Evolutionary conservation across 2,888 invertebrate genomes (phyloP).

Genomic region (Caenorhabditis becei): DNA sequence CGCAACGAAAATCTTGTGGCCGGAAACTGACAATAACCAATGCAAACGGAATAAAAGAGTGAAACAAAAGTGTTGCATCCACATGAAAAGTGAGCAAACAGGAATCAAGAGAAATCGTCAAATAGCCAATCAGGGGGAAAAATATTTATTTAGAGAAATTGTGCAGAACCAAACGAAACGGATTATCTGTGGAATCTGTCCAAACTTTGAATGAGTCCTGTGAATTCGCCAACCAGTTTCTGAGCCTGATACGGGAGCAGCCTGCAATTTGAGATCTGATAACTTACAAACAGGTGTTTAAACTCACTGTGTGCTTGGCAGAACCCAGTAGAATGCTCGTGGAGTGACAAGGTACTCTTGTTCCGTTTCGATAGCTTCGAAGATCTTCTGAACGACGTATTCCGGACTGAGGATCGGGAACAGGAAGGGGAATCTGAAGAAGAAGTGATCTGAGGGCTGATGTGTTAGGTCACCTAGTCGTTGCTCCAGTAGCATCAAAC

Average conservation of each 20-base stretch:
- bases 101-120: too few species aligned
- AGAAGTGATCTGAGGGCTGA: too few species aligned
- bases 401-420: conserved; percentile 43
- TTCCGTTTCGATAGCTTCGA: conserved; percentile 44
- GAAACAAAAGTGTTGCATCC: too few species aligned
- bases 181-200: conserved; percentile 68
- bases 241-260: conserved; percentile 72
- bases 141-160: too few species aligned
- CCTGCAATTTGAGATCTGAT: conserved; percentile 59
- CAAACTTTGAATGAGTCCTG: conserved; percentile 75
- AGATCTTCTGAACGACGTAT: conserved; percentile 40
- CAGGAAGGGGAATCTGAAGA: conserved; percentile 20
- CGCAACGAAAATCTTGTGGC: too few species aligned
- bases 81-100: too few species aligned
- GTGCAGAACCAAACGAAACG: too few species aligned
- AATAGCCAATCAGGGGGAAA: too few species aligned
- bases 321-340: conserved; percentile 30
- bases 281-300: neutral
- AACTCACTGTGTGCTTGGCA: conserved; percentile 32
- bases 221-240: conserved; percentile 64
- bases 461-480: too few species aligned
- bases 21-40: too few species aligned
- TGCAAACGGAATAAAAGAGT: too few species aligned
- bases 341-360: conserved; percentile 55
- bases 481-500: conserved; percentile 86